Evolutionary conservation across 64 coral and sea anemone genomes (phyloP), one percentile per base, ranked within the genome.

Genomic region (Astreopora myriophthalma): DNA sequence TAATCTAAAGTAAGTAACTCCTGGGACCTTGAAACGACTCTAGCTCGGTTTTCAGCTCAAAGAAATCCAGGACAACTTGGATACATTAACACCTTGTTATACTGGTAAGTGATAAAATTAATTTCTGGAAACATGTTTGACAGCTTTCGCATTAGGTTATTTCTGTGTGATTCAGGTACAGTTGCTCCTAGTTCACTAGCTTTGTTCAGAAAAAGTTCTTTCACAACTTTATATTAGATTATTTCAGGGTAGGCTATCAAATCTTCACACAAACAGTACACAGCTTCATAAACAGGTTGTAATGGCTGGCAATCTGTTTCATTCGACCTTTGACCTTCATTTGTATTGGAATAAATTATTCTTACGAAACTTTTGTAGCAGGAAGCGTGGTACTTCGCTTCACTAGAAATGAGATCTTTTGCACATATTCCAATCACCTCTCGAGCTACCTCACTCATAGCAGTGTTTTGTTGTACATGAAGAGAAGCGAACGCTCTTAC

Each of bases 371-470:
- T 28, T 39, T 89, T 91, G 64, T 87, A 91, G 74, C 88, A 91
- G 9, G 88, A 29, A 38, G 74, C 6, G 87, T 95, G 88, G 80
- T 91, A 91, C 86, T 48, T 91, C 6, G 94, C 84, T 91, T 95
- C 88, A 42, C 94, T 95, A 68, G 65, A 76, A 23, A 95, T 91
- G 28, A 95, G 63, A n/a, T 90, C 87, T 35, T 94, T 90, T 27
- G 87, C 48, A 58, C 87, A 85, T 40, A 94, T 64, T 0, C 77
- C 66, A 58, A 33, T 69, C 73, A 94, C 91, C 34, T 95, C 80
- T n/a, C 5, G 35, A 80, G 80, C 88, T 71, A 81, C n/a, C n/a
- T n/a, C n/a, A n/a, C n/a, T 38, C n/a, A 86, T 85, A 14, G 69
- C 17, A 34, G 69, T 86, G 66, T n/a, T n/a, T n/a, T 72, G 26